Base-by-base conservation (phyloP, 2,888 invertebrate species). In the Strigamia transsilvanica region DNA sequence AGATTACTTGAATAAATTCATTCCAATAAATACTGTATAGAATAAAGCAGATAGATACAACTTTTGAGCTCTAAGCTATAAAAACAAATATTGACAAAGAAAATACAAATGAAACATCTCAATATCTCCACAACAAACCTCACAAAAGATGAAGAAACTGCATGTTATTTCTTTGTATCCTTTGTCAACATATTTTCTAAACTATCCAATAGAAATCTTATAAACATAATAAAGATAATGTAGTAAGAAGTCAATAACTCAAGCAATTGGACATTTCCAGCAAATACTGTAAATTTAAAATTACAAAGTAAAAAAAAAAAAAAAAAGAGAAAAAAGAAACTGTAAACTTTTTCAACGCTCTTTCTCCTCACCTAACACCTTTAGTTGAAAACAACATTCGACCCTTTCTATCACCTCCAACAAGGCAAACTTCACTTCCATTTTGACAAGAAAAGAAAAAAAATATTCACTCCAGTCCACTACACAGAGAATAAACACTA, bases 401-500 rank as follows among this genome's bases (percentile, higher is more conserved):
- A 56, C 56, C 56, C 18, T 18, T 56, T 56, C 56, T 56, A 56
- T 56, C 56, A 56, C 56, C 56, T 46, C 56, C 56, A 56, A 56
- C 56, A 56, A 56, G 56, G n/a, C 13, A 56, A 56, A 15, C 56
- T 56, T 56, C 56, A 56, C 56, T 56, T 56, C 56, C 56, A 56
- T 56, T 56, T 56, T 56, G 56, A 56, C 15, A 56, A 56, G 56
- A 38, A 38, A 38, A 10, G 27, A 27, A 56, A 56, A 56, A 56
- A 56, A 56, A 56, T 56, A 56, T 56, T 56, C 56, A 56, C 56
- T 56, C n/a, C 56, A 56, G 56, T 56, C 56, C 56, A 56, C 56
- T 56, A 56, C 56, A 56, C 56, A 56, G 21, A 56, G 56, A 56
- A 56, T 56, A 56, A 56, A 56, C 56, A 56, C 56, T 56, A 56